Conservation (phyloP, 2,113 vertebrate genomes). For the Solenodon paradoxus region DNA sequence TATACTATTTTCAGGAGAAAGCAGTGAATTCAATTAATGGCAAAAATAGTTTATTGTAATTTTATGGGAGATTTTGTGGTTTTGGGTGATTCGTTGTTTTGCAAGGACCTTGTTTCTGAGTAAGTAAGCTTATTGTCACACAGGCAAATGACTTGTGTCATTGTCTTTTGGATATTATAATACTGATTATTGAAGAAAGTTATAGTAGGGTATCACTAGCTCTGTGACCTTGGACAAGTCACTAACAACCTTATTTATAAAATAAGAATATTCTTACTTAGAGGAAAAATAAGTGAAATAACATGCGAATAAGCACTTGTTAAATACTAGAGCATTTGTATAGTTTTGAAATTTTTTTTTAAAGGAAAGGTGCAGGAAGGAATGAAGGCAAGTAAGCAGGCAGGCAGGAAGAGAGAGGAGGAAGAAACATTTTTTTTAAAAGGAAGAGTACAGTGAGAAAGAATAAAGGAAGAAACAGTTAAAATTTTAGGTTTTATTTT, state of each 20-base stretch:
- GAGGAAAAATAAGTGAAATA: not conserved
- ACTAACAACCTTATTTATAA: not conserved
- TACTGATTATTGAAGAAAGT: slow-evolving; percentile 13
- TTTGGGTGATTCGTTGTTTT: not conserved
- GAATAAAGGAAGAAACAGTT: too few relatives aligned
- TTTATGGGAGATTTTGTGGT: not conserved
- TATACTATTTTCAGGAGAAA: not conserved
- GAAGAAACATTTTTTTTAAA: too few relatives aligned
- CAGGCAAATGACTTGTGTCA: not conserved
- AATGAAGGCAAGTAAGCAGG: too few relatives aligned
- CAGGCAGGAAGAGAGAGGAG: too few relatives aligned
- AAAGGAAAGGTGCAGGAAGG: too few relatives aligned
- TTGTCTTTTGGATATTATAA: not conserved
- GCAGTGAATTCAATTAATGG: not conserved
- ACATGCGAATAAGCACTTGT: not conserved
- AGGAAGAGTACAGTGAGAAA: too few relatives aligned
- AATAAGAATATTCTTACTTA: not conserved
- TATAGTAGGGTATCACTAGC: not conserved
- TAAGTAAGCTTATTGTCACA: not conserved
- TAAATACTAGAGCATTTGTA: not conserved
- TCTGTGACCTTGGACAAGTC: not conserved
- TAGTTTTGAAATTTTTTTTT: slow-evolving; percentile 26
- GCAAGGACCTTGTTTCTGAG: not conserved
- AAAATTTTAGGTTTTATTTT: too few relatives aligned
- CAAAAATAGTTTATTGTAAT: not conserved